phyloP scores from a whole-genome alignment of 2,797 vertebrate species.

The Acomys russatus region DNA sequence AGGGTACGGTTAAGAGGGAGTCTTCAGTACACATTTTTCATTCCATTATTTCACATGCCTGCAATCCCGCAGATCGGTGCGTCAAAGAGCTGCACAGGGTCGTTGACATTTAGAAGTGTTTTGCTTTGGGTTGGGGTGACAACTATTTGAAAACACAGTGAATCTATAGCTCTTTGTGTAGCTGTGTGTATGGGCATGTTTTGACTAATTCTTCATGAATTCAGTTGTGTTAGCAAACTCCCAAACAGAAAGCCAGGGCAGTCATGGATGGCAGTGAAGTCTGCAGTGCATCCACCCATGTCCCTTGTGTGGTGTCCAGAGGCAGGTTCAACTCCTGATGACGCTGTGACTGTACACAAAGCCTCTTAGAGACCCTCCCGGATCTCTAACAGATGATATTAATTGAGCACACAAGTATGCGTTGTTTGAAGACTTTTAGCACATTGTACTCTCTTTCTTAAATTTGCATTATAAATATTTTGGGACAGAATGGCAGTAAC shows the following conservation, averaged over 20 bases:
- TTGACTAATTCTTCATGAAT: not conserved
- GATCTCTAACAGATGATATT: not conserved
- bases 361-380: not conserved
- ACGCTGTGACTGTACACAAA: not conserved
- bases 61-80: not conserved
- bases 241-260: not conserved
- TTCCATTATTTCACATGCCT: not conserved
- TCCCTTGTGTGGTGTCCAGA: not conserved
- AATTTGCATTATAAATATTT: not conserved
- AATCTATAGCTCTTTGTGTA: slow-evolving; percentile 23
- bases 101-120: not conserved
- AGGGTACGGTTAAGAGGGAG: not conserved
- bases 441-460: not conserved
- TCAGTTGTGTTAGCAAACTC: slow-evolving; percentile 10
- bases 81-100: not conserved
- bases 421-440: not conserved
- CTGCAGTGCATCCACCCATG: not conserved
- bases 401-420: not conserved
- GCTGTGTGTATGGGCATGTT: not conserved
- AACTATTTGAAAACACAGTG: slow-evolving; percentile 11
- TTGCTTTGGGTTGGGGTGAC: not conserved
- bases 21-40: not conserved
- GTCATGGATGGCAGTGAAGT: not conserved
- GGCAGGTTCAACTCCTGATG: not conserved
- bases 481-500: slow-evolving; percentile 1